These are phyloP conservation scores for Hydrotaea diabolus DNA, from an alignment of 2,888 invertebrate species.

Conservation along the genomic window DNA sequence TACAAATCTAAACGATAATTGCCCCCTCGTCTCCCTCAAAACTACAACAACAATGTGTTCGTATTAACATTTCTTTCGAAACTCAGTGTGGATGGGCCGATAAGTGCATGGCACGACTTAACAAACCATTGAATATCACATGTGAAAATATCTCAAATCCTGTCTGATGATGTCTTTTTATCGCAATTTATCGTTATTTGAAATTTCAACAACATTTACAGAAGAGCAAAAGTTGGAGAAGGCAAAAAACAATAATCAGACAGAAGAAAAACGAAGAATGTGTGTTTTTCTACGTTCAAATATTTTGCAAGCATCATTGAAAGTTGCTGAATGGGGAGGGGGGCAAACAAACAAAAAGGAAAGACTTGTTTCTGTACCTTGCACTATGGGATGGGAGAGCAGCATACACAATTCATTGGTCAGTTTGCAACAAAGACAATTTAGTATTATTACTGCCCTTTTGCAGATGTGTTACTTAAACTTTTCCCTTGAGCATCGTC, in stretches of 20 bases:
- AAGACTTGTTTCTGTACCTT: neutral
- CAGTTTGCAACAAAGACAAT: too few relatives aligned
- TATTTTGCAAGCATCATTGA: constrained; percentile 21
- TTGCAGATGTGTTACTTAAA: too few relatives aligned
- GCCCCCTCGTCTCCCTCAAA: neutral
- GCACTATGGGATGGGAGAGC: too few relatives aligned
- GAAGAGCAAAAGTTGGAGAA: neutral
- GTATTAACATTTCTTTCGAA: neutral
- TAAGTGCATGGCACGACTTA: neutral
- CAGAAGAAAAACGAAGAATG: neutral
- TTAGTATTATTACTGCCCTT: too few relatives aligned
- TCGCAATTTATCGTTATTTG: constrained; percentile 27
- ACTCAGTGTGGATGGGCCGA: neutral
- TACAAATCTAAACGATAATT: neutral
- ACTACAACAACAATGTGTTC: neutral
- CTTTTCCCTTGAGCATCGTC: too few relatives aligned
- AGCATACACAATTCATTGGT: too few relatives aligned
- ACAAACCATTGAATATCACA: neutral
- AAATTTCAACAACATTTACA: constrained; percentile 16
- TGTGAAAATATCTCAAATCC: neutral
- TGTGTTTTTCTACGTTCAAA: neutral
- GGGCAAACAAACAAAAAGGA: neutral
- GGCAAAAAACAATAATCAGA: neutral
- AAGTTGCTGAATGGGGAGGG: neutral
- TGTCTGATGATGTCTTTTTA: constrained; percentile 14